phyloP scores from a whole-genome alignment of 2,113 vertebrate genomes.

The Carassius carassius region DNA sequence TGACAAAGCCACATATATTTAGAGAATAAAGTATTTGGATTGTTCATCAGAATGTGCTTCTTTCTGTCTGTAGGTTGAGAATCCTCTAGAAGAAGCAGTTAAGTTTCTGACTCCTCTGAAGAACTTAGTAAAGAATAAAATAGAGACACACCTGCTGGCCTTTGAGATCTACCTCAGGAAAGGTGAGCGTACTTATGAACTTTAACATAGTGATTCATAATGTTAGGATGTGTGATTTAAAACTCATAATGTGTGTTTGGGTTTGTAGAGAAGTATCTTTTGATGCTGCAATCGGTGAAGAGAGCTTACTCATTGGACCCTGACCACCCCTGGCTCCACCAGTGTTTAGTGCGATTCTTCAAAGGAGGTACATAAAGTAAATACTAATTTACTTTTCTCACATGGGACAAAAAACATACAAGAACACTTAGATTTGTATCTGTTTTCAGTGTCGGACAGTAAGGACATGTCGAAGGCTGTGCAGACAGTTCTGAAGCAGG shows the following conservation, averaged over 20 bases:
- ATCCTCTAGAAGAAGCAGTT: conserved; percentile 96
- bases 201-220: not conserved
- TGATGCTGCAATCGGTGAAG: conserved; percentile 97
- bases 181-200: conserved; percentile 73
- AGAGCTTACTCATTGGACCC: conserved; percentile 89
- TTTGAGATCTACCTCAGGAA: conserved; percentile 99
- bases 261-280: conserved; percentile 86
- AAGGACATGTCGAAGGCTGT: conserved; percentile 88
- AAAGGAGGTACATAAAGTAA: conserved; percentile 81
- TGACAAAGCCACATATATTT: not conserved
- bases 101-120: conserved; percentile 97
- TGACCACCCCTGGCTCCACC: conserved; percentile 95
- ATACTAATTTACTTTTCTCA: not conserved
- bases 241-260: not conserved
- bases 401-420: not conserved
- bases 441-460: conserved; percentile 84
- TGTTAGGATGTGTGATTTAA: not conserved
- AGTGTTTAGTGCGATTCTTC: conserved; percentile 96
- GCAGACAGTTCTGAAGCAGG: conserved; percentile 93
- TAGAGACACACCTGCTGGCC: conserved; percentile 96
- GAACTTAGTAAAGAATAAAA: conserved; percentile 94
- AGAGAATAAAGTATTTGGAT: not conserved
- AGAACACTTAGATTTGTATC: not conserved
- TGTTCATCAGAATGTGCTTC: not conserved
- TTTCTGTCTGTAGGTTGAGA: conserved; percentile 82